Percentiles rank a stretch among this genome's conserved stretches.
Evolutionary conservation across 2,797 vertebrate species (phyloP).

Genomic region (Pterois miles): DNA sequence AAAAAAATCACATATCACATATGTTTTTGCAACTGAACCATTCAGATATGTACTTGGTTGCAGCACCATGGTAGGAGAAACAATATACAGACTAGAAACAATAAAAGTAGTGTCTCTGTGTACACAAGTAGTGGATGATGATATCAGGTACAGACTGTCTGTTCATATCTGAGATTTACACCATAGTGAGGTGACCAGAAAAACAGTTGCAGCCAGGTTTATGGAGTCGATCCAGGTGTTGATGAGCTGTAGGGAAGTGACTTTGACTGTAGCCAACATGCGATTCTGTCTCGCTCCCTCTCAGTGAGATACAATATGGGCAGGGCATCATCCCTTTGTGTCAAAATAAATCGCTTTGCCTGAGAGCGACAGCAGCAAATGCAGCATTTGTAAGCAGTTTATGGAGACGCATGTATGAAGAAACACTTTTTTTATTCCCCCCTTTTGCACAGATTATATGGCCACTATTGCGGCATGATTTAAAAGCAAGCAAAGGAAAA

Average conservation of each 20-base stretch:
- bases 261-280: slow-evolving; percentile 20
- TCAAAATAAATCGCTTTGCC: slow-evolving; percentile 41
- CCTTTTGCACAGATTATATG: neutral
- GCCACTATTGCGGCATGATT: slow-evolving; percentile 38
- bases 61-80: neutral
- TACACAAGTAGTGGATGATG: neutral
- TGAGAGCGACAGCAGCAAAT: slow-evolving; percentile 17
- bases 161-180: slow-evolving; percentile 9
- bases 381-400: slow-evolving; percentile 45
- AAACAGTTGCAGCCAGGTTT: slow-evolving; percentile 19
- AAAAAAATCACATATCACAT: neutral
- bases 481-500: slow-evolving; percentile 38
- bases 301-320: slow-evolving; percentile 15
- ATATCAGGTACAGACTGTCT: neutral
- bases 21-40: neutral
- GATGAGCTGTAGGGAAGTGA: slow-evolving; percentile 18
- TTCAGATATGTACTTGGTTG: neutral
- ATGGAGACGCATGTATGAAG: slow-evolving; percentile 9
- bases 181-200: slow-evolving; percentile 5
- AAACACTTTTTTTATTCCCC: neutral
- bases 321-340: slow-evolving; percentile 33
- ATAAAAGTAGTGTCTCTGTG: too few relatives aligned
- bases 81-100: neutral
- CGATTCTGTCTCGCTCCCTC: neutral
- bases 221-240: slow-evolving; percentile 16